Evolutionary conservation across 1,140 invertebrate species (phyloP).

Genomic region (Homarus americanus): DNA sequence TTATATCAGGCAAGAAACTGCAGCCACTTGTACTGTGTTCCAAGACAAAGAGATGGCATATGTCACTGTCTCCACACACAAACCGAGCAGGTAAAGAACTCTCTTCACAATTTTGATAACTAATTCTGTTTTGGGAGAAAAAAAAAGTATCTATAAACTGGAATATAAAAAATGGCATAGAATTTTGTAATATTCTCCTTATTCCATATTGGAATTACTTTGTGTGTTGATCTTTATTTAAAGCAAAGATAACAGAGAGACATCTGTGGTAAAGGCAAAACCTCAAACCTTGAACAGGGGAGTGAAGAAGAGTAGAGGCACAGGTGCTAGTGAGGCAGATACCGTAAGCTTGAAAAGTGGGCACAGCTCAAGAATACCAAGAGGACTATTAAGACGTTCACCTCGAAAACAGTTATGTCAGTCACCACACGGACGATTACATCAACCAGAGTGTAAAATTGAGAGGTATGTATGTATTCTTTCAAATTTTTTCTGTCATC

Average conservation of each 20-base stretch:
- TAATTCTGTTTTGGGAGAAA: background rate
- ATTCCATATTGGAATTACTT: background rate
- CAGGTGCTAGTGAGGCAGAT: conserved; percentile 14
- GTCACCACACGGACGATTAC: background rate
- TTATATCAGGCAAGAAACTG: conserved; percentile 61
- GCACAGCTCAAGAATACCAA: background rate
- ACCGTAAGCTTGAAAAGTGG: conserved; percentile 54
- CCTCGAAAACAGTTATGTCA: conserved; percentile 40
- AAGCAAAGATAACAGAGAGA: background rate
- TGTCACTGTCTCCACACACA: conserved; percentile 39
- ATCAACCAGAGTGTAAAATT: background rate
- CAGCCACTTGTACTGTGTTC: conserved; percentile 63
- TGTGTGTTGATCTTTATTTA: conserved; percentile 17
- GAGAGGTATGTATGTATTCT: background rate
- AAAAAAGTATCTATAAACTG: background rate
- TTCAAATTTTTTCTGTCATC: no score
- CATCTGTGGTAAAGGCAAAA: background rate
- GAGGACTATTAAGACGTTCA: conserved; percentile 35
- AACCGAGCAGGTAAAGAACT: conserved; percentile 14
- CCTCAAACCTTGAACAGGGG: background rate
- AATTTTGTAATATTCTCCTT: background rate
- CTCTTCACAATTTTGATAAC: background rate
- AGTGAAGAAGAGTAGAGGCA: background rate
- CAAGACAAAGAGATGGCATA: conserved; percentile 50
- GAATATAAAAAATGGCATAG: no score